Evolutionary conservation across 1,140 invertebrate genomes (phyloP).

Genomic region (Pseudachorutes palmiensis): DNA sequence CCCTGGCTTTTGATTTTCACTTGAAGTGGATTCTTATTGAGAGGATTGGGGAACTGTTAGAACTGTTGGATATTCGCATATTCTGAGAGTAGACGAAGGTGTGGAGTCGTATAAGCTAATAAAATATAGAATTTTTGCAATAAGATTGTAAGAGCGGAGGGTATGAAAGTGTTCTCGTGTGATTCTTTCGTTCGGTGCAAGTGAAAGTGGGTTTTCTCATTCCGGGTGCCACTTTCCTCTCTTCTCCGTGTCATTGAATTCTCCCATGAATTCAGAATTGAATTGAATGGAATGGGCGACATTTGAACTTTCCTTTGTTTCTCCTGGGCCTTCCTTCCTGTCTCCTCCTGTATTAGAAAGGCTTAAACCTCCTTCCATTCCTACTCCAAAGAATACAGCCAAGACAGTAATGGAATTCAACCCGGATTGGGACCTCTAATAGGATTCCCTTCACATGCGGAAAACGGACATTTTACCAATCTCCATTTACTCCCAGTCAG

Average conservation of each 20-base stretch:
- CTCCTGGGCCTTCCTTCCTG: not conserved
- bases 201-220: not conserved
- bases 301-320: conserved; percentile 14
- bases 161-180: too few relatives aligned
- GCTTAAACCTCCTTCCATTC: not conserved
- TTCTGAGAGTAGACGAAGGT: too few relatives aligned
- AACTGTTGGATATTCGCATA: too few relatives aligned
- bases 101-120: too few relatives aligned
- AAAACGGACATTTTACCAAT: not conserved
- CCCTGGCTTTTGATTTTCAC: too few relatives aligned
- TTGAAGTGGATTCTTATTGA: too few relatives aligned
- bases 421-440: not conserved
- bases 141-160: too few relatives aligned
- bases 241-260: conserved; percentile 6
- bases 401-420: not conserved
- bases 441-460: not conserved
- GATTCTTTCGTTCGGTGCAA: not conserved
- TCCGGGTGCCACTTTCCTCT: not conserved
- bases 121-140: too few relatives aligned
- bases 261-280: conserved; percentile 13
- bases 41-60: too few relatives aligned
- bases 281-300: not conserved
- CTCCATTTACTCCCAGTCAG: not conserved
- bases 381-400: not conserved
- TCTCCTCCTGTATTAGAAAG: not conserved